Evolutionary conservation across 2,113 vertebrate genomes (phyloP).

Genomic region (Pseudorhombus dupliciocellatus): DNA sequence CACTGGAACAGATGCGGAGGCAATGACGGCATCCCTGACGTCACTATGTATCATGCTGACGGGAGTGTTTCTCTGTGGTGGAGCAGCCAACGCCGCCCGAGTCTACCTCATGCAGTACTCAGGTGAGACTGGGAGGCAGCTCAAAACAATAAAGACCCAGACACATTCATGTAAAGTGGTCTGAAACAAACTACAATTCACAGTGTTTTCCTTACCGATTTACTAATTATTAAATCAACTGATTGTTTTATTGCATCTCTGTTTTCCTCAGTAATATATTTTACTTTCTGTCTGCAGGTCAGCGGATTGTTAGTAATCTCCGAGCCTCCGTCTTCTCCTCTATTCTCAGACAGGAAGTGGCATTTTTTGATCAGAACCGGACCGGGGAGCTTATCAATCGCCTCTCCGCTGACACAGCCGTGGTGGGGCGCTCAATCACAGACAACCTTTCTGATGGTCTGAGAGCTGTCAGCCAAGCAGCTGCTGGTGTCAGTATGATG

Average conservation of each 20-base stretch:
- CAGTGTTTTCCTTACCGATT: background rate
- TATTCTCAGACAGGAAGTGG: conserved; percentile 92
- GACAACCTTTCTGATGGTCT: conserved; percentile 97
- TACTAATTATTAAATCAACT: background rate
- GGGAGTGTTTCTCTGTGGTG: conserved; percentile 91
- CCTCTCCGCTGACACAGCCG: conserved; percentile 90
- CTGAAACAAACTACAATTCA: background rate
- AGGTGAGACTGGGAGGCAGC: conserved; percentile 78
- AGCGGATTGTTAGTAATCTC: conserved; percentile 91
- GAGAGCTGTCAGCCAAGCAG: conserved; percentile 89
- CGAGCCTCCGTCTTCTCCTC: conserved; percentile 90
- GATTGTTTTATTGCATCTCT: background rate
- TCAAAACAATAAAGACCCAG: background rate
- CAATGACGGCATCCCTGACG: conserved; percentile 82
- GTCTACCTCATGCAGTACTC: conserved; percentile 97
- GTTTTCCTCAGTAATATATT: background rate
- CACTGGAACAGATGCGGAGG: conserved; percentile 73
- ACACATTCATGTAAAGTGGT: background rate
- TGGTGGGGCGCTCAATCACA: conserved; percentile 90
- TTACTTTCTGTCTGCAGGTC: conserved; percentile 80
- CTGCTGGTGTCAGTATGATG: conserved; percentile 95
- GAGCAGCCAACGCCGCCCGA: conserved; percentile 89
- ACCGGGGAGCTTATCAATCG: conserved; percentile 97
- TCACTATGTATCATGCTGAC: conserved; percentile 86
- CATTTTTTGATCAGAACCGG: conserved; percentile 94